Percentiles rank a stretch among this genome's conserved stretches.
Conservation (phyloP, 2,888 invertebrate species). For the Coelopa pilipes region DNA sequence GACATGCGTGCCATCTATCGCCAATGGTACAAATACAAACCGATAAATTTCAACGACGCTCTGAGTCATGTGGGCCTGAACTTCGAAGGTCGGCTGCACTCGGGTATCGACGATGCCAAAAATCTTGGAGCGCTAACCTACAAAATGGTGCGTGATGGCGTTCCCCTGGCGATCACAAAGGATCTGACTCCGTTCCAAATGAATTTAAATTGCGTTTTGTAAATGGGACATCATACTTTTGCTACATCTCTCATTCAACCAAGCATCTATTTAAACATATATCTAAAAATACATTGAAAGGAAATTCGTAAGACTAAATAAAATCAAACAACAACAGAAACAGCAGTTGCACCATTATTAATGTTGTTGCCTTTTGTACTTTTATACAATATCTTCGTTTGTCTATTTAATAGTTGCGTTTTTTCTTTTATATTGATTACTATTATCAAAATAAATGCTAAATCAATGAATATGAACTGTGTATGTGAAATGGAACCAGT, state of each 20-base stretch:
- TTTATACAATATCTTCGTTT: not conserved
- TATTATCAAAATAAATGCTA: not conserved
- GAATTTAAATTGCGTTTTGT: slow-evolving; percentile 61
- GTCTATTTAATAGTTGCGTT: not conserved
- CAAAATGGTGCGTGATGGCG: slow-evolving; percentile 72
- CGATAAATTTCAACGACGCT: slow-evolving; percentile 68
- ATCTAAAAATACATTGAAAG: not conserved
- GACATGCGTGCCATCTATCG: slow-evolving; percentile 71
- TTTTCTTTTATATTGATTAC: not conserved
- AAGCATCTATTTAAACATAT: not conserved
- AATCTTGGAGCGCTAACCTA: slow-evolving; percentile 72
- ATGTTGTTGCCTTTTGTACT: not conserved
- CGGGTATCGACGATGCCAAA: slow-evolving; percentile 72
- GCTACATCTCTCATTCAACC: no score
- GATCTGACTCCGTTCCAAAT: slow-evolving; percentile 65
- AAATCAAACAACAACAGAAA: not conserved
- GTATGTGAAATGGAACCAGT: slow-evolving; percentile 9
- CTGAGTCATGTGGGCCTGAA: slow-evolving; percentile 70
- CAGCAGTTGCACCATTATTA: not conserved
- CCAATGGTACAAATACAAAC: slow-evolving; percentile 70
- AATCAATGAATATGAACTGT: slow-evolving; percentile 9
- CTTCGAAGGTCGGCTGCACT: slow-evolving; percentile 73
- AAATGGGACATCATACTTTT: slow-evolving; percentile 36
- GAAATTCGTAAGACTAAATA: slow-evolving; percentile 32
- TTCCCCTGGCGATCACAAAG: slow-evolving; percentile 68